A percentile compares a stretch with the other conserved stretches of the same genome.
phyloP scores from a whole-genome alignment of 2,888 invertebrate species.

The Spicauda simplicius region DNA sequence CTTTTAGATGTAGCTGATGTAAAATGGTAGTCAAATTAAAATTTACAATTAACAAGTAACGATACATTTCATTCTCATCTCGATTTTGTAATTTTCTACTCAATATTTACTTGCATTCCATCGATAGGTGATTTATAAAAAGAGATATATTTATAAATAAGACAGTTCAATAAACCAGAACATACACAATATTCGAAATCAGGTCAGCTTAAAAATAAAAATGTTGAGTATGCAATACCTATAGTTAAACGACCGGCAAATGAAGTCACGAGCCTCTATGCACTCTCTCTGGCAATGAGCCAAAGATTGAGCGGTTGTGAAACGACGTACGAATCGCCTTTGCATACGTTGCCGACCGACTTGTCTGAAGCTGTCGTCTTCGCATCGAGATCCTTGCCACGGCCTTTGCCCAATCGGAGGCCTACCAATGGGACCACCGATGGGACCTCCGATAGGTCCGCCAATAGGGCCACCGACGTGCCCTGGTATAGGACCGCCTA shows the following conservation, averaged over 20 bases:
- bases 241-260: constrained; percentile 94
- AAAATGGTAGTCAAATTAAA: too few relatives aligned
- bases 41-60: too few relatives aligned
- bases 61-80: too few relatives aligned
- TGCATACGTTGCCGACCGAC: constrained; percentile 92
- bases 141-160: neutral
- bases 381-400: constrained; percentile 87
- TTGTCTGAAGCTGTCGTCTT: constrained; percentile 94
- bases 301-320: constrained; percentile 89
- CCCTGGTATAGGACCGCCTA: constrained; percentile 50
- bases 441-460: constrained; percentile 64
- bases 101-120: too few relatives aligned
- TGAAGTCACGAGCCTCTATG: constrained; percentile 91
- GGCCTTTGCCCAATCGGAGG: constrained; percentile 68
- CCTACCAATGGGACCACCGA: constrained; percentile 62
- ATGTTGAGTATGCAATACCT: constrained; percentile 73
- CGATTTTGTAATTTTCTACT: too few relatives aligned
- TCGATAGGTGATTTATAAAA: too few relatives aligned
- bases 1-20: too few relatives aligned
- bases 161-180: too few relatives aligned
- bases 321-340: constrained; percentile 90
- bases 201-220: constrained; percentile 12
- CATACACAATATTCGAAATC: neutral
- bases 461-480: constrained; percentile 55
- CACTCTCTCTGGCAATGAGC: constrained; percentile 94